Evolutionary conservation across 2,797 vertebrate species (phyloP).

Genomic region (Ataeniobius toweri): DNA sequence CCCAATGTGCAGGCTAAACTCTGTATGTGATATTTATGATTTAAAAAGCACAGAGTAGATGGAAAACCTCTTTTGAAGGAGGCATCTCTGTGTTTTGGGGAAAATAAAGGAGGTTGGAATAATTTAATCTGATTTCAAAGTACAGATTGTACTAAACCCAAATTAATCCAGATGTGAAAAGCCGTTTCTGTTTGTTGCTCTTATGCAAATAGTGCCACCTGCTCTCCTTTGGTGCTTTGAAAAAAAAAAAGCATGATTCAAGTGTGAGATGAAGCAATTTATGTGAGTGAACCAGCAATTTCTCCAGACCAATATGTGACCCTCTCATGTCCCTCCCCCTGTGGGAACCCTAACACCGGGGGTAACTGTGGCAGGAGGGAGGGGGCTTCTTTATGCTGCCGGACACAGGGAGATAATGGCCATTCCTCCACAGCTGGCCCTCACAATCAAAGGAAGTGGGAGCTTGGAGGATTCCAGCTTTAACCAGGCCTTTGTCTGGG

Average conservation of each 20-base stretch:
- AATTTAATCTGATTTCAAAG: not conserved
- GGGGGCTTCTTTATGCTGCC: slow-evolving; percentile 75
- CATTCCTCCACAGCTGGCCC: slow-evolving; percentile 84
- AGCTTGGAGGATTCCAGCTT: slow-evolving; percentile 87
- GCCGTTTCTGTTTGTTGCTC: slow-evolving; percentile 23
- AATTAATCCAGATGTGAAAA: slow-evolving; percentile 40
- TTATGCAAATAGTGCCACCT: slow-evolving; percentile 32
- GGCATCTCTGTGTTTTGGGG: not conserved
- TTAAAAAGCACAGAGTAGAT: slow-evolving; percentile 34
- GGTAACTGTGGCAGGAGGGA: slow-evolving; percentile 61
- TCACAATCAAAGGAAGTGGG: slow-evolving; percentile 83
- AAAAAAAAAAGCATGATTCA: slow-evolving; percentile 35
- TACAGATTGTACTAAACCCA: not conserved
- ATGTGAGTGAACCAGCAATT: slow-evolving; percentile 48
- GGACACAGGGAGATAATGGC: slow-evolving; percentile 82
- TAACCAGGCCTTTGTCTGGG: slow-evolving; percentile 93
- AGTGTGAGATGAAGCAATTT: slow-evolving; percentile 52
- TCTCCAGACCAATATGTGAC: slow-evolving; percentile 63
- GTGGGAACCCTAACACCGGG: slow-evolving; percentile 74
- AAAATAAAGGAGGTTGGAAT: not conserved
- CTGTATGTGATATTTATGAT: slow-evolving; percentile 61
- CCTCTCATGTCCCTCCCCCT: slow-evolving; percentile 70
- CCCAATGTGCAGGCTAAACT: slow-evolving; percentile 58
- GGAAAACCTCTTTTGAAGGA: slow-evolving; percentile 15
- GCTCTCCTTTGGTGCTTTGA: slow-evolving; percentile 20